Percentiles rank a stretch among this genome's conserved stretches.
phyloP scores from a whole-genome alignment of 2,888 invertebrate genomes.

The Sinohyriopsis cumingii region DNA sequence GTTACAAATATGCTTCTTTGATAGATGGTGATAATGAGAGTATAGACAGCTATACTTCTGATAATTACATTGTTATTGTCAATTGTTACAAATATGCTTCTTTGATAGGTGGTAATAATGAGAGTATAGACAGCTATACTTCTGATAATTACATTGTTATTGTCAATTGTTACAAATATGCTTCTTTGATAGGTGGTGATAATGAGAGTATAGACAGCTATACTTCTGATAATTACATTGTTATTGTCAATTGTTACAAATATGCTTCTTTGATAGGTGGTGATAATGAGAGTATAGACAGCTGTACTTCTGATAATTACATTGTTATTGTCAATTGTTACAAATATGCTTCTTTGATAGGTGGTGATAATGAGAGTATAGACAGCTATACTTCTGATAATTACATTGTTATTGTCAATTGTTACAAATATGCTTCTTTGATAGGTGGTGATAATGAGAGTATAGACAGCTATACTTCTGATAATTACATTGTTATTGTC shows the following conservation, averaged over 20 bases:
- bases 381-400: too few species aligned
- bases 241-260: too few species aligned
- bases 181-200: conserved; percentile 39
- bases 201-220: conserved; percentile 52
- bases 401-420: too few species aligned
- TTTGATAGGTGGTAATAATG: conserved; percentile 47
- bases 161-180: too few species aligned
- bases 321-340: too few species aligned
- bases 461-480: conserved; percentile 9
- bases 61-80: too few species aligned
- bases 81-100: too few species aligned
- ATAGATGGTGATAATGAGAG: conserved; percentile 55
- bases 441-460: conserved; percentile 55
- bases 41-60: conserved; percentile 12
- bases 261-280: conserved; percentile 25
- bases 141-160: too few species aligned
- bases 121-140: conserved; percentile 42
- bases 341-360: conserved; percentile 16
- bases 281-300: conserved; percentile 58
- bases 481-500: too few species aligned
- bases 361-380: conserved; percentile 55
- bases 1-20: neutral
- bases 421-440: neutral
- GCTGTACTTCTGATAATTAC: too few species aligned
- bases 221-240: too few species aligned